Evolutionary conservation across 37 sponge, comb jelly and placozoan species (phyloP).

Genomic region (Lycopodina hypogea): DNA sequence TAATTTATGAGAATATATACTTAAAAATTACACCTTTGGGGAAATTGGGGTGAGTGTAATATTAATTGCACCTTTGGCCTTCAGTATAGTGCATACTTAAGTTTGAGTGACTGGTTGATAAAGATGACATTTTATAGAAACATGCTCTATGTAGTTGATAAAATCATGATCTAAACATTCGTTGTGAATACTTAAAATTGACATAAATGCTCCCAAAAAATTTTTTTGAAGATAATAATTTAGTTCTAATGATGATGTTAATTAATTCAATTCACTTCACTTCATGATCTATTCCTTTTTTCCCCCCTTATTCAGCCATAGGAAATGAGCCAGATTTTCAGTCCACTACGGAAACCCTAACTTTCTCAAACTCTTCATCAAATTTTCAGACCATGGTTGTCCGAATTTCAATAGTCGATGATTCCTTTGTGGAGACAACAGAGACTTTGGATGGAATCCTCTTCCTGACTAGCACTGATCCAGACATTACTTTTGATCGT

Average conservation of each 20-base stretch:
- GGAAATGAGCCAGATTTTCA: constrained; percentile 11
- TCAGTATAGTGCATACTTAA: no score
- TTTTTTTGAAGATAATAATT: no score
- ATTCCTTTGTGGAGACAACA: neutral
- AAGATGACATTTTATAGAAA: no score
- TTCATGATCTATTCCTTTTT: no score
- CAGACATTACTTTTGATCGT: neutral
- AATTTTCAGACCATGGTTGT: neutral
- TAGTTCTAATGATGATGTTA: no score
- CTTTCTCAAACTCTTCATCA: neutral
- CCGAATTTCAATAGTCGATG: neutral
- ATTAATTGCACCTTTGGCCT: no score
- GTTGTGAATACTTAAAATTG: neutral
- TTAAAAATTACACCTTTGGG: neutral
- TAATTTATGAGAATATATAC: neutral
- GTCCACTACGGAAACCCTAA: neutral
- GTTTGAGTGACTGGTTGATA: no score
- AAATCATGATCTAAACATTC: no score
- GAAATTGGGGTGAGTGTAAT: neutral
- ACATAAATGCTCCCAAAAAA: no score
- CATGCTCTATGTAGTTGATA: no score
- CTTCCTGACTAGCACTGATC: neutral
- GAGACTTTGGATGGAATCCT: neutral
- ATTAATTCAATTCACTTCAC: no score
- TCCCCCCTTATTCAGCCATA: neutral